Base-by-base conservation (phyloP, 2,797 vertebrate species). In the Liasis olivaceus region DNA sequence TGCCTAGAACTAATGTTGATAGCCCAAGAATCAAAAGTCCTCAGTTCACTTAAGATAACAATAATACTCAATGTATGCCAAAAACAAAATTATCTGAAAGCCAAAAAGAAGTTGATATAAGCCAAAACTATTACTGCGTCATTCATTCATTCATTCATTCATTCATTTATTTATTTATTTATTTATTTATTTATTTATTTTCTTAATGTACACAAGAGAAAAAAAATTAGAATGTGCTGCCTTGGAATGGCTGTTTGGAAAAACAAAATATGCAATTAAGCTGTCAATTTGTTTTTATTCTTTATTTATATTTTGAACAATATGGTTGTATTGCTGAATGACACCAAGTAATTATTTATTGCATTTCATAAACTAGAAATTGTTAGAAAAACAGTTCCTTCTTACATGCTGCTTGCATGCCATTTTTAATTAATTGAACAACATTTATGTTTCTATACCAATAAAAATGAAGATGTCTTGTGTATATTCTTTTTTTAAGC, bases 251-350 rank as follows among this genome's bases (percentile, higher is more conserved):
- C 28, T 62, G 26, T 85, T 90, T 47, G 15, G 13, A 9, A 60
- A n/a, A 64, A 31, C 14, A 54, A 54, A 64, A 56, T 13, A 85
- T 5, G 64, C 59, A 14, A 15, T 91, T 51, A 56, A 22, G 4
- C 9, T 90, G 26, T 54, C 22, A 64, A 36, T 58, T 56, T 64
- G 60, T 91, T n/a, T 87, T 81, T 54, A 92, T 58, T 12, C 89
- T 90, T 92, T 89, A 91, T 85, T 92, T 89, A 89, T 89, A 72
- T 87, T 95, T 92, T 90, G 89, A 81, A 92, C 36, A 93, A 69
- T 84, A 91, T 0, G 7, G 31, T 15, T 77, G 7, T 72, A 36
- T 7, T 77, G 6, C 31, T 77, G 2, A 13, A 5, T 6, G 0
- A 0, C 1, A n/a, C 24, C 89, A 9, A 13, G 56, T 90, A 91